Percentiles rank a stretch among this genome's conserved stretches.
Evolutionary conservation across 2,113 vertebrate species (phyloP).

Genomic region (Mobula birostris): DNA sequence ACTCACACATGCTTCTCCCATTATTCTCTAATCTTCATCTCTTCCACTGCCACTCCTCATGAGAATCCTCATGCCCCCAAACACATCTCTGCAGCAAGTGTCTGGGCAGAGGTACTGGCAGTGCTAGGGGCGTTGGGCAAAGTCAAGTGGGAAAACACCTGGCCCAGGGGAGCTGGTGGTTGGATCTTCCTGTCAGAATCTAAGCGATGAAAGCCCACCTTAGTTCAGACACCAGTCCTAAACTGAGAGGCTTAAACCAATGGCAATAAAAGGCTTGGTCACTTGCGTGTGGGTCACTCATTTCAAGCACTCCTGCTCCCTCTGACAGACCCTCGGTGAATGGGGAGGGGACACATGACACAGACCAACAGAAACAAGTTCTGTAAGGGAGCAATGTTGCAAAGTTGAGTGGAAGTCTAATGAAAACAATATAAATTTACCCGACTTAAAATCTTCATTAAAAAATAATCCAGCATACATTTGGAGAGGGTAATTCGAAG

Average conservation of each 20-base stretch:
- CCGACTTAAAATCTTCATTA: constrained; percentile 35
- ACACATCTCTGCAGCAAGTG: not conserved
- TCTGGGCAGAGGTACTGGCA: not conserved
- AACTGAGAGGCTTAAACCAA: not conserved
- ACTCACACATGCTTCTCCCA: not conserved
- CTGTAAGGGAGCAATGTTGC: not conserved
- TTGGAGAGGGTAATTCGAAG: constrained; percentile 2
- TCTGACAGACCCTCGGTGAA: not conserved
- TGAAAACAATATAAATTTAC: constrained; percentile 35
- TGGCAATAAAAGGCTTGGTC: not conserved
- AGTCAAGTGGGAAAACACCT: not conserved
- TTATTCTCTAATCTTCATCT: not conserved
- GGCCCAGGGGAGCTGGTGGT: not conserved
- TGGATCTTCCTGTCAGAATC: not conserved
- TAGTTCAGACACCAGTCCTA: not conserved
- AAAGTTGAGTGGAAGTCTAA: constrained; percentile 34
- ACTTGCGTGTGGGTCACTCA: not conserved
- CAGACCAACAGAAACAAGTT: not conserved
- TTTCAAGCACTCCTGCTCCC: not conserved
- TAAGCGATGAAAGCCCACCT: not conserved
- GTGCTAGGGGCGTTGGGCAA: not conserved
- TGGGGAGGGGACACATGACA: not conserved
- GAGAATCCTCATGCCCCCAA: too few relatives aligned
- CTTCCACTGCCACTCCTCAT: not conserved
- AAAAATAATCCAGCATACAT: constrained; percentile 36